Evolutionary conservation across 2,113 vertebrate species (phyloP).

Genomic region (Bambusicola thoracicus): DNA sequence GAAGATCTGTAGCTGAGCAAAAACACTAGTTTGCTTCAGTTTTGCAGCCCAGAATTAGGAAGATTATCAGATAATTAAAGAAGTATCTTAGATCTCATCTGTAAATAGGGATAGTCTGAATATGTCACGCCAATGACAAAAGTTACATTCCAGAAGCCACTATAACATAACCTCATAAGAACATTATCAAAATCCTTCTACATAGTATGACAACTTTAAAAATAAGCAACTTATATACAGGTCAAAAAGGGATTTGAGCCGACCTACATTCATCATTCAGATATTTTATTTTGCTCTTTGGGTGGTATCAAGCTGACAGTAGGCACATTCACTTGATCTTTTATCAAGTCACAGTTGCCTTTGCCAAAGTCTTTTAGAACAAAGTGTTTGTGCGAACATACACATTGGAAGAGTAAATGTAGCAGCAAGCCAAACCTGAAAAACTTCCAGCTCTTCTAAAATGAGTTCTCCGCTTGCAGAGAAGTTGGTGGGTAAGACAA

Average conservation of each 20-base stretch:
- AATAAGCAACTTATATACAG: not conserved
- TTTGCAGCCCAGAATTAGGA: constrained; percentile 21
- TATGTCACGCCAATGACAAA: constrained; percentile 12
- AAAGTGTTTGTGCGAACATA: constrained; percentile 45
- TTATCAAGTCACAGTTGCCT: constrained; percentile 37
- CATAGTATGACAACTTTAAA: not conserved
- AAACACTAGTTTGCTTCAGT: constrained; percentile 42
- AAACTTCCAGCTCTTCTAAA: constrained; percentile 96
- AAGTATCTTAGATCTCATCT: constrained; percentile 9
- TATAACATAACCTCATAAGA: constrained; percentile 7
- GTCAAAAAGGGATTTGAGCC: not conserved
- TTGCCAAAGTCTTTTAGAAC: constrained; percentile 35
- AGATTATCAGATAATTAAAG: constrained; percentile 51
- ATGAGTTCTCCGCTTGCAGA: constrained; percentile 91
- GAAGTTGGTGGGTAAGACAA: constrained; percentile 89
- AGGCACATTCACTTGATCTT: constrained; percentile 46
- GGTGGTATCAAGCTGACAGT: not conserved
- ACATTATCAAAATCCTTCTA: constrained; percentile 40
- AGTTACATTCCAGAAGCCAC: not conserved
- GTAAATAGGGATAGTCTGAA: not conserved
- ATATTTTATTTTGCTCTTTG: not conserved
- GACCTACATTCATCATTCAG: not conserved
- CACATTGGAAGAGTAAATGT: not conserved
- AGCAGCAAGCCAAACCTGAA: constrained; percentile 85
- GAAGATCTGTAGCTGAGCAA: constrained; percentile 44